phyloP scores from a whole-genome alignment of 1,140 invertebrate species.

The Agrilus planipennis region DNA sequence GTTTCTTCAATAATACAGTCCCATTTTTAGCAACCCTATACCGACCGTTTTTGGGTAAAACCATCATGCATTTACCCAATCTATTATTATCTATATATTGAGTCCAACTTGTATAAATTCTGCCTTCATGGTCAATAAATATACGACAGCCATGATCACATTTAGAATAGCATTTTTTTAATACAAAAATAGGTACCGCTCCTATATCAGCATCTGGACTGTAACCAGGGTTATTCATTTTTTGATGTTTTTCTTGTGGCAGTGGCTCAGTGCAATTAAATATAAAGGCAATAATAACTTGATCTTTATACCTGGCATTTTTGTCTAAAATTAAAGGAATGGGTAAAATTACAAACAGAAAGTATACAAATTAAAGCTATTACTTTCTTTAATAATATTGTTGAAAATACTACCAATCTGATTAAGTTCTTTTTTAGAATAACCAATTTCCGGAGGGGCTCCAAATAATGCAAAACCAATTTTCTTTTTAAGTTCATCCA shows the following conservation, averaged over 20 bases:
- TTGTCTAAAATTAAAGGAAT: conserved; percentile 16
- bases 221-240: conserved; percentile 17
- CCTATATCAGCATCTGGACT: conserved; percentile 21
- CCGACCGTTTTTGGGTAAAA: conserved; percentile 28
- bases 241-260: conserved; percentile 20
- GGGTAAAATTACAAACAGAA: neutral
- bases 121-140: conserved; percentile 28
- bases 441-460: conserved; percentile 12
- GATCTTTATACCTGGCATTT: conserved; percentile 19
- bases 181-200: conserved; percentile 23
- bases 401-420: no score
- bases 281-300: conserved; percentile 21
- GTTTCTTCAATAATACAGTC: conserved; percentile 25
- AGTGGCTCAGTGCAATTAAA: conserved; percentile 25
- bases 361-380: neutral
- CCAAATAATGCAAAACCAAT: conserved; percentile 25
- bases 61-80: conserved; percentile 26
- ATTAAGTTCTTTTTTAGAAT: neutral
- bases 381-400: no score
- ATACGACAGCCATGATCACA: conserved; percentile 24
- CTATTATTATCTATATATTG: conserved; percentile 31
- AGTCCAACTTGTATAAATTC: conserved; percentile 29
- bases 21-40: conserved; percentile 17
- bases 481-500: conserved; percentile 20
- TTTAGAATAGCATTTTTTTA: conserved; percentile 24